Conservation (phyloP, 1,140 invertebrate species). For the Diuraphis noxia region DNA sequence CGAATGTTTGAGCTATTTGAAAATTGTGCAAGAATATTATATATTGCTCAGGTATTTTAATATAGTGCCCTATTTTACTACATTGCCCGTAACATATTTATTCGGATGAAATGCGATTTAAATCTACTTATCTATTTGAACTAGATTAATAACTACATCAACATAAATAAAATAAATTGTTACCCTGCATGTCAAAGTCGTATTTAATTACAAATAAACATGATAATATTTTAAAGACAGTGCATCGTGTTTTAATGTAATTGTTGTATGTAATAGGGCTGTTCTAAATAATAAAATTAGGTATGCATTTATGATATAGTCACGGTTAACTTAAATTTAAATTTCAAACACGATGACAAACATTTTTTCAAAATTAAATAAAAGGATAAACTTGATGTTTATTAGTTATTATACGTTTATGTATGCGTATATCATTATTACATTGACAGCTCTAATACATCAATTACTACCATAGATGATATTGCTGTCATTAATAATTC, state of each 20-base stretch:
- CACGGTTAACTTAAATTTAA: neutral
- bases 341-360: neutral
- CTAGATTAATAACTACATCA: no score
- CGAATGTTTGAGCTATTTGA: no score
- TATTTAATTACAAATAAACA: slow-evolving; percentile 9
- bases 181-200: no score
- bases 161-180: no score
- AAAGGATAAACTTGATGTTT: neutral
- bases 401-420: neutral
- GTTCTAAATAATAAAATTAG: neutral
- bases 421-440: neutral
- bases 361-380: neutral
- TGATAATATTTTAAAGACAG: neutral
- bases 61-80: no score
- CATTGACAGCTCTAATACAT: neutral
- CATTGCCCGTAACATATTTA: no score
- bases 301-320: neutral
- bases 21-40: no score
- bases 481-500: neutral
- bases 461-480: neutral
- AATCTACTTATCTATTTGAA: neutral
- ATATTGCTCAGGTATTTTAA: no score
- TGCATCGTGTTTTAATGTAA: slow-evolving; percentile 5
- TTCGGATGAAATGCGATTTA: neutral
- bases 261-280: neutral